phyloP scores from a whole-genome alignment of 1,140 invertebrate species.

The Capitella teleta region DNA sequence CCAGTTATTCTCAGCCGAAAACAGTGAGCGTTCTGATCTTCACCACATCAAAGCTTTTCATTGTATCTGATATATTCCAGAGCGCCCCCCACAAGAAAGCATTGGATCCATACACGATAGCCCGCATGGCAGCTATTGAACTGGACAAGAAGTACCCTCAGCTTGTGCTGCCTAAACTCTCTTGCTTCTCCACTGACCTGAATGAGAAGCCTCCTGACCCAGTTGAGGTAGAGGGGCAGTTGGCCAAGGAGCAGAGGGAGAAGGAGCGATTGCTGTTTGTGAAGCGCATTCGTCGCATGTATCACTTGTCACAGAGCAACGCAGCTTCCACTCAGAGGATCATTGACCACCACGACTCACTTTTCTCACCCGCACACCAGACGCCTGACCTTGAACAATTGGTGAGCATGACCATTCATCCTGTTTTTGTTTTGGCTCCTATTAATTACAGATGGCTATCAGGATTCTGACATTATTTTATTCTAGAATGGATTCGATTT shows the following conservation, averaged over 20 bases:
- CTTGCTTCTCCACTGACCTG: constrained; percentile 29
- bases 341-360: too few relatives aligned
- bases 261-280: background rate
- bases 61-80: too few relatives aligned
- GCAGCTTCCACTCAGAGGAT: background rate
- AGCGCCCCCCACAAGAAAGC: background rate
- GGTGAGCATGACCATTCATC: too few relatives aligned
- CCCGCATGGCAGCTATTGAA: constrained; percentile 19
- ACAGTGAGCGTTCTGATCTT: too few relatives aligned
- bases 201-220: constrained; percentile 24
- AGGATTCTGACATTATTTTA: too few relatives aligned
- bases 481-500: too few relatives aligned
- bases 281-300: background rate
- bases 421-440: too few relatives aligned
- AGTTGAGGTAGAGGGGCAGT: background rate
- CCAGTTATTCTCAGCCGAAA: too few relatives aligned
- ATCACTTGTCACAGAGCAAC: background rate
- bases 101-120: constrained; percentile 6
- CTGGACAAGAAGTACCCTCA: constrained; percentile 30
- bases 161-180: constrained; percentile 30
- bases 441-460: too few relatives aligned
- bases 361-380: too few relatives aligned
- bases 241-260: background rate
- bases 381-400: too few relatives aligned
- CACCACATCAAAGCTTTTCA: too few relatives aligned